Base-by-base conservation (phyloP, 2,888 invertebrate species). In the Eupeodes luniger region DNA sequence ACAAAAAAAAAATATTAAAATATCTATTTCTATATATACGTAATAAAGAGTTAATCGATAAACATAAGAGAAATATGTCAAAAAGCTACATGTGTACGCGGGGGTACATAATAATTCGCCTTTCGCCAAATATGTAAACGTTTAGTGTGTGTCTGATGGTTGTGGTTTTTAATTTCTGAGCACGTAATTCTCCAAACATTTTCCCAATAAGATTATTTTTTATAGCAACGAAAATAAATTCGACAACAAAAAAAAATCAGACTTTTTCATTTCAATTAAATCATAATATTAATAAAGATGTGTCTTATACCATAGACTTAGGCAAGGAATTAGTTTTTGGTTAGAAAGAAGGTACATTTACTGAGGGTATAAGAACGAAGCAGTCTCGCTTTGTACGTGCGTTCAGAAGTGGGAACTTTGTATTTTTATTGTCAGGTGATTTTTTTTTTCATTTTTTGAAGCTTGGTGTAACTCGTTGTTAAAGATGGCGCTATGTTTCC, bases 201-300 rank as follows among this genome's bases (percentile, higher is more conserved):
- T n/a, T 34, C 59, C 34, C 59, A 59, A 59, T 14, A 59, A 34
- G 12, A 34, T 34, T 34, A 14, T 34, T 59, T 34, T 59, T 59
- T 34, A 14, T 34, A 55, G 55, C 55, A 55, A 53, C 53, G 10
- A 10, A 16, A 57, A 57, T 6, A 57, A 14, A 59, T 47, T 27
- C 27, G 27, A 27, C 27, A 4, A 7, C 12, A 4, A 27, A 59
- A 34, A 11, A 57, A 27, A 55, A 57, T 19, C 27, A 6, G 6
- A 57, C 19, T 57, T 47, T 47, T 59, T 59, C 27, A 59, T 59
- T 59, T 59, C 59, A 59, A 59, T 59, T 59, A 59, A 59, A 59
- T 27, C 12, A 59, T 12, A 34, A 59, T 59, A 59, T 34, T 27
- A 59, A 27, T 34, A 16, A 49, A 12, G 27, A 57, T 57, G 55